phyloP scores from a whole-genome alignment of 2,797 vertebrate genomes.

The Xenentodon cancila region DNA sequence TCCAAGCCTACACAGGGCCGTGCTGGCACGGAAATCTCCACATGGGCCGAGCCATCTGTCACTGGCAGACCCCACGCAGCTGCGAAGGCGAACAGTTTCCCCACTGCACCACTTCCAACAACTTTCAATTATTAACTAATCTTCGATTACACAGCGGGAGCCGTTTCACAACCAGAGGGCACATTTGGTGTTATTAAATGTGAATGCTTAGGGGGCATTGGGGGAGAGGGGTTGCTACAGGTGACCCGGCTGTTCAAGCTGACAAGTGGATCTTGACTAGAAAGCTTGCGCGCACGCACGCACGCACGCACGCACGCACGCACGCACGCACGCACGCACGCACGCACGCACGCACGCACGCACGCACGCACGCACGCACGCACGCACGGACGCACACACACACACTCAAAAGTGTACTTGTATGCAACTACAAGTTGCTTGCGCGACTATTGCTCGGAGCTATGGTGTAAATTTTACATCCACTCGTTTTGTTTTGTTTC shows the following conservation, averaged over 20 bases:
- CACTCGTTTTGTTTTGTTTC: too few relatives aligned
- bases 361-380: too few relatives aligned
- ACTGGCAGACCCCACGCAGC: conserved; percentile 74
- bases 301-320: too few relatives aligned
- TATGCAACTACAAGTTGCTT: too few relatives aligned
- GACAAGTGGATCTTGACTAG: neutral
- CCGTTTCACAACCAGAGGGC: conserved; percentile 37
- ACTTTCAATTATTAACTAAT: conserved; percentile 78
- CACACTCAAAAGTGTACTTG: too few relatives aligned
- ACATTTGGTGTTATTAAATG: conserved; percentile 44
- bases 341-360: too few relatives aligned
- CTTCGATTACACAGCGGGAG: conserved; percentile 48
- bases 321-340: too few relatives aligned
- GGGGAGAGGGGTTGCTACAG: conserved; percentile 2
- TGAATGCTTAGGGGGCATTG: conserved; percentile 6
- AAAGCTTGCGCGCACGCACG: neutral
- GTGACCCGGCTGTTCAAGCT: neutral
- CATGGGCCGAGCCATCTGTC: conserved; percentile 76
- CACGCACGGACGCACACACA: too few relatives aligned
- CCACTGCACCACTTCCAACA: conserved; percentile 52
- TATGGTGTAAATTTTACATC: too few relatives aligned
- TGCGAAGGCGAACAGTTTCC: conserved; percentile 64
- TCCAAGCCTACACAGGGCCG: conserved; percentile 46
- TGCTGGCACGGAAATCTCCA: conserved; percentile 51
- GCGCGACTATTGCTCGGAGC: too few relatives aligned